Conservation (phyloP, 2,797 vertebrate species). For the Artibeus lituratus region DNA sequence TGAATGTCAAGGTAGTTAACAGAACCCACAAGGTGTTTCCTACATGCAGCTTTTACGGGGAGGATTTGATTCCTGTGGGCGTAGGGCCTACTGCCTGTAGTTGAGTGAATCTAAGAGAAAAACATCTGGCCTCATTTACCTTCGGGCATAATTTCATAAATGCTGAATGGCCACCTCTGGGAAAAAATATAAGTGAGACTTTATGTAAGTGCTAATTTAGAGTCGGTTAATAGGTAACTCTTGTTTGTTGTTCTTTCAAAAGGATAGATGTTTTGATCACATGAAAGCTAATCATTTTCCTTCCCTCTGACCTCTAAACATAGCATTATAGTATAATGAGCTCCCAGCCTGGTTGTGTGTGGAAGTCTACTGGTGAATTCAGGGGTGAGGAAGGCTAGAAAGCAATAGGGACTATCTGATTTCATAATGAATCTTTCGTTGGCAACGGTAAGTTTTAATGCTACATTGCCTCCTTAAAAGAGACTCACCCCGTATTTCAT, state of each 20-base stretch:
- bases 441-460: conserved; percentile 48
- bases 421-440: conserved; percentile 38
- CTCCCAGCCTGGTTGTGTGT: background rate
- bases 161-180: conserved; percentile 7
- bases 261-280: conserved; percentile 20
- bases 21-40: background rate
- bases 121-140: conserved; percentile 58
- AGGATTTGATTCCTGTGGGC: background rate
- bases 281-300: conserved; percentile 36
- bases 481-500: conserved; percentile 3
- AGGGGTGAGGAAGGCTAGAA: background rate
- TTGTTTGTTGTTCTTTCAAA: conserved; percentile 31
- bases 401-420: conserved; percentile 9
- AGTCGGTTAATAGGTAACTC: conserved; percentile 23
- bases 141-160: conserved; percentile 48
- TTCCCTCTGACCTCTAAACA: conserved; percentile 11
- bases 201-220: conserved; percentile 42
- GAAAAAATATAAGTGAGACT: conserved; percentile 21
- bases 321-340: background rate
- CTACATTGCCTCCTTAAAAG: conserved; percentile 1
- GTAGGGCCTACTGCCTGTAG: background rate
- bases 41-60: background rate
- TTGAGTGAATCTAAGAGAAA: conserved; percentile 3
- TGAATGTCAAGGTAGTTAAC: background rate
- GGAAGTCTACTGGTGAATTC: conserved; percentile 21